These are phyloP conservation scores for Callospermophilus lateralis DNA, from an alignment of 2,113 vertebrate genomes.

Conservation along the genomic window DNA sequence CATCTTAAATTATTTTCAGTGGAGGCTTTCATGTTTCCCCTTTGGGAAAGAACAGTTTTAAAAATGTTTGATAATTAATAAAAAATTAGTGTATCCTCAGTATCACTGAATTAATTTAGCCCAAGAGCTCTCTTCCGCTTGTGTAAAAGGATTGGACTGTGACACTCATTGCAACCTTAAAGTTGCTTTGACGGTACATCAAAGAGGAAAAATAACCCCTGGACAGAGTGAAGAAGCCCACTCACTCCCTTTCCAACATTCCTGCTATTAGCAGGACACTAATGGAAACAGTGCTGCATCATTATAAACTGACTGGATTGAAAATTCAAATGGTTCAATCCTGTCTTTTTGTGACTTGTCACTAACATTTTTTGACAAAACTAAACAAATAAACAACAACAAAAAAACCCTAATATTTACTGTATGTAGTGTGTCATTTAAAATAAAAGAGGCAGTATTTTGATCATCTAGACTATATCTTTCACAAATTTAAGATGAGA, in stretches of 20 bases:
- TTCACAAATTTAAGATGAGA: slow-evolving; percentile 23
- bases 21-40: neutral
- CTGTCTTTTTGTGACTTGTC: neutral
- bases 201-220: neutral
- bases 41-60: slow-evolving; percentile 26
- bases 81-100: slow-evolving; percentile 20
- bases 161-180: neutral
- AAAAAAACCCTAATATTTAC: neutral
- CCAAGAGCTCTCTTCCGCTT: neutral
- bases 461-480: neutral
- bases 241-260: neutral
- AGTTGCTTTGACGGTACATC: neutral
- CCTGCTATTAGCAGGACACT: neutral
- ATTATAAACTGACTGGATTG: neutral
- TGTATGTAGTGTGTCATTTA: neutral
- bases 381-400: neutral
- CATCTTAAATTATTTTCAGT: slow-evolving; percentile 55
- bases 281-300: neutral
- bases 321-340: neutral
- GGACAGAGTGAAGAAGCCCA: neutral
- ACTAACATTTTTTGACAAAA: slow-evolving; percentile 53
- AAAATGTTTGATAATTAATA: slow-evolving; percentile 47
- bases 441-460: slow-evolving; percentile 26
- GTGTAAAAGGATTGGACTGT: neutral
- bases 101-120: slow-evolving; percentile 24